Evolutionary conservation across 2,797 vertebrate genomes (phyloP).

Genomic region (Cossypha dichroa): DNA sequence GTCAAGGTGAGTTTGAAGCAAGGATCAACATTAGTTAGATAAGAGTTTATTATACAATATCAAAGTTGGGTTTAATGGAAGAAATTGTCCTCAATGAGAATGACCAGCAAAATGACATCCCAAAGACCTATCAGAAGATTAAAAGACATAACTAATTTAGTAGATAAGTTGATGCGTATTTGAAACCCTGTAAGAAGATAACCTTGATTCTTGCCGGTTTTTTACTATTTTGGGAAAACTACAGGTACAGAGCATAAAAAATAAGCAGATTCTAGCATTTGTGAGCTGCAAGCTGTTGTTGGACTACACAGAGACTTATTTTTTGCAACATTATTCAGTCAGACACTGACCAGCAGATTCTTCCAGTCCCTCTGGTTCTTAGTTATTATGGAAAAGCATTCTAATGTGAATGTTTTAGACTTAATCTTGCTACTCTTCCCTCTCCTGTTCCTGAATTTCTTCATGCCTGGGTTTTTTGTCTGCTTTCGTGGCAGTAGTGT

Average conservation of each 20-base stretch:
- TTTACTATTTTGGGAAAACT: neutral
- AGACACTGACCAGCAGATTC: neutral
- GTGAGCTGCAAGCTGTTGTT: neutral
- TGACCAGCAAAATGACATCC: neutral
- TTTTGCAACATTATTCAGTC: neutral
- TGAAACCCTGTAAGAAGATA: neutral
- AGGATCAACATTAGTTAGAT: neutral
- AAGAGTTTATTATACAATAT: neutral
- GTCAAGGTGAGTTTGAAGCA: neutral
- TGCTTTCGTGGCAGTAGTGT: neutral
- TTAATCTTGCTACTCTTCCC: neutral
- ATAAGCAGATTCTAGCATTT: neutral
- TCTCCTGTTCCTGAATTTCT: neutral
- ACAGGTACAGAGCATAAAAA: neutral
- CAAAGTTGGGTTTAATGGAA: neutral
- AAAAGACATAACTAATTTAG: neutral
- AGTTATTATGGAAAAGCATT: neutral
- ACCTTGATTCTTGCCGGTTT: accelerated
- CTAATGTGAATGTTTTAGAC: neutral
- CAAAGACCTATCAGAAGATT: neutral
- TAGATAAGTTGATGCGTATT: neutral
- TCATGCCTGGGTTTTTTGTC: neutral
- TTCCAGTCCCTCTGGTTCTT: neutral
- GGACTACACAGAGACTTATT: neutral
- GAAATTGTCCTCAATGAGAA: neutral